Evolutionary conservation across 2,888 invertebrate species (phyloP), one percentile per base, ranked within the genome.

Genomic region (Eristalis pertinax): DNA sequence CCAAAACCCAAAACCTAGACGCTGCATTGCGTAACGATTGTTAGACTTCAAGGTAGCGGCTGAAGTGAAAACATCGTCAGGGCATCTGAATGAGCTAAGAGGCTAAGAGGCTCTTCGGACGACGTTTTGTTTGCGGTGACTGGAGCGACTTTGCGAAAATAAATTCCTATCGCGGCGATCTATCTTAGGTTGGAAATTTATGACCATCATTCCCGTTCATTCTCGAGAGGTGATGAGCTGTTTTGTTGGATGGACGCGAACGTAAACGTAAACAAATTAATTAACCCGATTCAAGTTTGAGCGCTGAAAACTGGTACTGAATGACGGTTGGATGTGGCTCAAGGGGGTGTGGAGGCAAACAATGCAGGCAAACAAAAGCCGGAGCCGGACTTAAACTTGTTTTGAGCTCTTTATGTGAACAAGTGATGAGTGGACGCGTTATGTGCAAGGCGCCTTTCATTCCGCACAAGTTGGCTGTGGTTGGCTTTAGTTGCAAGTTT

Each of bases 181-280:
- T 50, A 50, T 50, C 50, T 50, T 19, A 50, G 19, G 50, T 50
- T 19, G 4, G 50, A 50, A 50, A 50, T 50, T 50, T 19, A 50
- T 19, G 8, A 50, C 19, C 50, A 50, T 50, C 50, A 32, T 50
- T 50, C n/a, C 50, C 50, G 50, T 50, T 50, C 50, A 50, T 50
- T 50, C 50, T 50, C 19, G 50, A 50, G 50, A 50, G 50, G 50
- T 50, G 50, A 50, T 50, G 50, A 50, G 50, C 50, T 43, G 15
- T 43, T n/a, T 43, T 43, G 43, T 43, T 43, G 43, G n/a, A 43
- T 15, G 43, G 43, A 43, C 43, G 32, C 8, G 1, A 50, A 50
- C 50, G 50, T 50, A 50, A 50, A 50, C 50, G 50, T 50, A 50
- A 50, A 50, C 50, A 50, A 50, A 50, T 50, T 50, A 50, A 50